Evolutionary conservation across 2,113 vertebrate genomes (phyloP).

Genomic region (Rhadina sibilatrix): DNA sequence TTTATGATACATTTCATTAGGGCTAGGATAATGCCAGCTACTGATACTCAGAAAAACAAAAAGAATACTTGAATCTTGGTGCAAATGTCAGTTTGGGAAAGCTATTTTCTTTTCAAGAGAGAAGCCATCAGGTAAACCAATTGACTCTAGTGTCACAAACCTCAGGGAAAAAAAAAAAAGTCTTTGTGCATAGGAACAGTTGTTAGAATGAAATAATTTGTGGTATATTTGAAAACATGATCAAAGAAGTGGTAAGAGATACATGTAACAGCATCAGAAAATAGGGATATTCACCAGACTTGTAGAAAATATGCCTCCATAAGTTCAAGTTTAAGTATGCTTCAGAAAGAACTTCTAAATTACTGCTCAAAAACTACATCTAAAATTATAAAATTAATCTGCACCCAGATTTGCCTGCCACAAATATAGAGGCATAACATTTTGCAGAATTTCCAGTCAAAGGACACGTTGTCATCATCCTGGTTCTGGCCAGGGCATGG

Average conservation of each 20-base stretch:
- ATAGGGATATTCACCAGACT: not conserved
- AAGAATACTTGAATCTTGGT: not conserved
- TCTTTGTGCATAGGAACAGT: not conserved
- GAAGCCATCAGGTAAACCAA: not conserved
- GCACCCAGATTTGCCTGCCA: not conserved
- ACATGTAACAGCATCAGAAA: not conserved
- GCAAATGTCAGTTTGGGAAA: not conserved
- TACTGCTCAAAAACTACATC: not conserved
- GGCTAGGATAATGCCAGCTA: not conserved
- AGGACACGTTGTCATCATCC: rapidly evolving
- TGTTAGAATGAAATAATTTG: not conserved
- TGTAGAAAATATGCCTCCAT: not conserved
- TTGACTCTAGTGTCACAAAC: not conserved
- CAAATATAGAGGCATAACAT: not conserved
- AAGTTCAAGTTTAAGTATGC: not conserved
- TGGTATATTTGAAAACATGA: not conserved
- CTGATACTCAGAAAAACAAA: not conserved
- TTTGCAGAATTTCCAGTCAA: not conserved
- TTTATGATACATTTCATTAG: not conserved
- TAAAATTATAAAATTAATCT: not conserved
- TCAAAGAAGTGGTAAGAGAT: not conserved
- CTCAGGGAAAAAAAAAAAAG: not conserved
- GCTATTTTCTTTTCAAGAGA: not conserved
- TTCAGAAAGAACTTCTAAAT: not conserved
- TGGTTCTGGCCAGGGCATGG: not conserved